Base-by-base conservation (phyloP, 1,140 invertebrate genomes). In the Potamilus streckersoni region DNA sequence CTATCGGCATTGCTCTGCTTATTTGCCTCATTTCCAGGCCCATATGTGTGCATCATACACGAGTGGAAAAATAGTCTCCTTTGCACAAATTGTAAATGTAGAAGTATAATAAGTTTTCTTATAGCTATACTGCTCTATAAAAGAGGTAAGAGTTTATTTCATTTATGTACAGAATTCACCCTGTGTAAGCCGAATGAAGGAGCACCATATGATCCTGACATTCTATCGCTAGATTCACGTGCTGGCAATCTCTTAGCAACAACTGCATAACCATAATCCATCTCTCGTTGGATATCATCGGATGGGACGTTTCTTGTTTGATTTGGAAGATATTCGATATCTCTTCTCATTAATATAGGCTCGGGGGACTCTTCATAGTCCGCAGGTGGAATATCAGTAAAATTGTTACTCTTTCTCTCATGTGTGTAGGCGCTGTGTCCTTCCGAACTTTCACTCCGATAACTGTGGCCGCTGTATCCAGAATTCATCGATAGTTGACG, bases 351-450 rank as follows among this genome's bases (percentile, higher is more conserved):
- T 76, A 69, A 31, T 71, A 71, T 62, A 80, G 60, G 15, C 78
- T 73, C 8, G 76, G 73, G 16, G 71, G 76, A 23, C 84, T 77
- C 27, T 80, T 81, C 73, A 62, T 86, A 84, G 68, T 86, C 83
- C 0, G 79, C 78, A 0, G 82, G 82, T 0, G 82, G 80, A 17
- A 82, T 61, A 23, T 83, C 80, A 5, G 74, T 67, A 15, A 73
- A 20, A 38, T 74, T 65, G 49, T 69, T 56, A 13, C 49, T 20
- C 38, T 31, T 58, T 27, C 71, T 20, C 57, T 70, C 62, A 20
- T 55, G 66, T 60, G 57, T 65, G 55, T 72, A 74, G 27, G 69
- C 68, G 17, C 49, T 23, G 17, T 60, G 55, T 49, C 66, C 19
- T 31, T 58, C 20, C 62, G 57, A 17, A 59, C 68, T 74, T 71